Percentiles rank a stretch among this genome's conserved stretches.
Conservation (phyloP, 2,888 invertebrate species). For the Lutraria lutraria region DNA sequence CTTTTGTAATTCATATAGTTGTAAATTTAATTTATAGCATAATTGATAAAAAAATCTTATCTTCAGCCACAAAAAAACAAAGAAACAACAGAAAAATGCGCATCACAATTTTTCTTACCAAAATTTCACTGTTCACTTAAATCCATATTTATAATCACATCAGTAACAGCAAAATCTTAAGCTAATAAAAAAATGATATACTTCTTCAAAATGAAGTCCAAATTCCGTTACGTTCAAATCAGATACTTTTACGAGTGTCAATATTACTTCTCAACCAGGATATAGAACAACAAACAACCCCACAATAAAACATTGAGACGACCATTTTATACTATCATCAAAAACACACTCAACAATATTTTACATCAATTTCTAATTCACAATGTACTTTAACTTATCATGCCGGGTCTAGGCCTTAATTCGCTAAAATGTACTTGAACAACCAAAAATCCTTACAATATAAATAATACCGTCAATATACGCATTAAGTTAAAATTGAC, state of each 20-base stretch:
- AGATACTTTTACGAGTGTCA: neutral
- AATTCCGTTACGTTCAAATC: neutral
- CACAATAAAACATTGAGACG: neutral
- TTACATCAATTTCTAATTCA: neutral
- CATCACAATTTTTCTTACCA: conserved; percentile 1
- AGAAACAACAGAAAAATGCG: too few species aligned
- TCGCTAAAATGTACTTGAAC: neutral
- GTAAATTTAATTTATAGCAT: too few species aligned
- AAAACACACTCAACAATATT: neutral
- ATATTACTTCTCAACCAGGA: neutral
- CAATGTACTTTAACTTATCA: neutral
- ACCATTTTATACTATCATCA: neutral
- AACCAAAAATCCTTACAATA: neutral
- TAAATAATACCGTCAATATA: too few species aligned
- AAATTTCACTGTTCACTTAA: neutral
- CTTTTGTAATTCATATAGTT: too few species aligned
- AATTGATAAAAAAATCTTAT: too few species aligned
- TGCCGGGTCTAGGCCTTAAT: neutral
- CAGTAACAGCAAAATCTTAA: neutral
- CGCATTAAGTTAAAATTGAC: too few species aligned
- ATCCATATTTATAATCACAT: neutral
- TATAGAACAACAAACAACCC: neutral
- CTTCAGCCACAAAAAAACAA: too few species aligned
- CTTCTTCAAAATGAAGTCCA: neutral
- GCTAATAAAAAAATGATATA: neutral